Evolutionary conservation across 2,113 vertebrate species (phyloP).

Genomic region (Casuarius casuarius): DNA sequence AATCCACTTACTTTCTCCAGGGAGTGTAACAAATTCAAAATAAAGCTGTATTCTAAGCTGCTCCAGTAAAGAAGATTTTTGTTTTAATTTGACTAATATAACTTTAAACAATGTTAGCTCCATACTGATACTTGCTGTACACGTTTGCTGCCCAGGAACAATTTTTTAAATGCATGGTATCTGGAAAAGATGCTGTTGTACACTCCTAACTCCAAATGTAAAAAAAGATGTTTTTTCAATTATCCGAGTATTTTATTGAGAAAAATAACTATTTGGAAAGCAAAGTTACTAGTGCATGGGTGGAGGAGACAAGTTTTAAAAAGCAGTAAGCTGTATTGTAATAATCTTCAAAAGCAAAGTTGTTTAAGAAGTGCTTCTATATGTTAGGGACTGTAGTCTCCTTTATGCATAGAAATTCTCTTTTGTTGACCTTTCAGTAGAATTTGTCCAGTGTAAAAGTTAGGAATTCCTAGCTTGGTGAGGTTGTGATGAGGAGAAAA

Average conservation of each 20-base stretch:
- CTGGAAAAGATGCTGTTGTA: neutral
- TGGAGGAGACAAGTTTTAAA: neutral
- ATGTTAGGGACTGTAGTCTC: neutral
- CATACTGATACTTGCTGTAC: neutral
- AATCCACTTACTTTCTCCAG: neutral
- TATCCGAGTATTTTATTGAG: neutral
- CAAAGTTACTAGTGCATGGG: neutral
- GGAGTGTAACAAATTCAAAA: neutral
- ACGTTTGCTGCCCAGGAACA: neutral
- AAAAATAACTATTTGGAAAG: neutral
- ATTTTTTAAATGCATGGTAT: neutral
- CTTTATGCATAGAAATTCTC: neutral
- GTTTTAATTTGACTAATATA: neutral
- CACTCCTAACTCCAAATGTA: neutral
- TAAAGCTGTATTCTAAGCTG: neutral
- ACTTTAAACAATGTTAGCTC: neutral
- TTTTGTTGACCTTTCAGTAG: neutral
- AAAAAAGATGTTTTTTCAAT: neutral
- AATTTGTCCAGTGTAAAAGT: neutral
- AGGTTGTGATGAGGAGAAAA: neutral
- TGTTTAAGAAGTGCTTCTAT: neutral
- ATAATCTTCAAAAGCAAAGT: neutral
- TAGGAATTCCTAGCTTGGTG: neutral
- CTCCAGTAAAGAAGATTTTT: neutral
- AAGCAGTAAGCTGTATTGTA: neutral